Percentiles rank a stretch among this genome's conserved stretches.
These are phyloP conservation scores for Arvicanthis niloticus DNA, from an alignment of 2,113 vertebrate species.

Conservation along the genomic window DNA sequence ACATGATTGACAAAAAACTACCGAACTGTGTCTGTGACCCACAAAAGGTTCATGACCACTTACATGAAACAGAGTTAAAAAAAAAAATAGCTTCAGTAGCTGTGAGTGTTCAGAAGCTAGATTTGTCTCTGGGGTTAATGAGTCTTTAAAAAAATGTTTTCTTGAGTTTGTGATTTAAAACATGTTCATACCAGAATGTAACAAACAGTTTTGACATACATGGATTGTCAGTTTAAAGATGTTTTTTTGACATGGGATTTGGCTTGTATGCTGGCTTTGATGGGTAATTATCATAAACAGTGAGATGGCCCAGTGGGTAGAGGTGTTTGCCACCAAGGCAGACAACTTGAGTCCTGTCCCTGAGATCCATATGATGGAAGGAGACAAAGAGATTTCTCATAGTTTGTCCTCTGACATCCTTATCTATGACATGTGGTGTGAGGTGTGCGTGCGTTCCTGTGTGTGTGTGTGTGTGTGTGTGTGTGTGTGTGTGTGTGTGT, in stretches of 20 bases:
- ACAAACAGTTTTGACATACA: slow-evolving; percentile 22
- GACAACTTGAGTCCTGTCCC: background rate
- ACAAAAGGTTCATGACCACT: slow-evolving; percentile 40
- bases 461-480: too few relatives aligned
- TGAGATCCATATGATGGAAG: background rate
- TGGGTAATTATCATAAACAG: slow-evolving; percentile 35
- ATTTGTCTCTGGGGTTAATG: slow-evolving; percentile 42
- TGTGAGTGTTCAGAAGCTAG: slow-evolving; percentile 36
- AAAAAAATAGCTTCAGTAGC: slow-evolving; percentile 9
- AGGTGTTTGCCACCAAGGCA: background rate
- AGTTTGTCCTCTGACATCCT: background rate
- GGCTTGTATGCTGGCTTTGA: slow-evolving; percentile 23
- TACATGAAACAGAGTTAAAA: slow-evolving; percentile 40
- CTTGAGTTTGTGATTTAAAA: slow-evolving; percentile 25
- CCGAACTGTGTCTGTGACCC: background rate
- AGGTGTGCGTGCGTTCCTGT: background rate
- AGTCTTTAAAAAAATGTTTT: slow-evolving; percentile 42
- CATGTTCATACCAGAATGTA: background rate
- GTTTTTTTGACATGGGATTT: slow-evolving; percentile 45
- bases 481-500: background rate
- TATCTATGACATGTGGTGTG: background rate
- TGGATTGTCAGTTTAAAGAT: slow-evolving; percentile 3
- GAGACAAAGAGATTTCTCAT: background rate
- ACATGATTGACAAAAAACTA: slow-evolving; percentile 30
- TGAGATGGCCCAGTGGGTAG: background rate